Evolutionary conservation across 2,888 invertebrate genomes (phyloP).

Genomic region (Apotomis turbidana): DNA sequence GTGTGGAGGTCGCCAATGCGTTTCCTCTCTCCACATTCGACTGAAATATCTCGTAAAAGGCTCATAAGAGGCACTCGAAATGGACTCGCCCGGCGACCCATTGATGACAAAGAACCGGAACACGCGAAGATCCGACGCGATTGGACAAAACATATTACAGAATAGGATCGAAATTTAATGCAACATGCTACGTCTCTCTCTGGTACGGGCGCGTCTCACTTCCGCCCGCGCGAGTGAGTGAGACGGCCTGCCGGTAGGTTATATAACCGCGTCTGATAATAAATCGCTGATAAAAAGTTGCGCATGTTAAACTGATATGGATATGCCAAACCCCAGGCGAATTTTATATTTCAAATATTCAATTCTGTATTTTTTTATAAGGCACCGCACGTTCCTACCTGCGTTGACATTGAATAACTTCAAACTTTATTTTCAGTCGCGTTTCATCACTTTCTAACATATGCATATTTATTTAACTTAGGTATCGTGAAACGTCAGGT

Average conservation of each 20-base stretch:
- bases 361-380: background rate
- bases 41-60: conserved; percentile 67
- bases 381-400: background rate
- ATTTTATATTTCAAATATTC: background rate
- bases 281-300: conserved; percentile 80
- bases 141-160: conserved; percentile 82
- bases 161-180: conserved; percentile 82
- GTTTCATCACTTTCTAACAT: no score
- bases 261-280: conserved; percentile 79
- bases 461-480: no score
- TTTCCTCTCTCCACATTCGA: conserved; percentile 51
- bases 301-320: conserved; percentile 60
- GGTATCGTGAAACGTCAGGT: no score
- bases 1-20: conserved; percentile 44
- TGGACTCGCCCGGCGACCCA: conserved; percentile 87
- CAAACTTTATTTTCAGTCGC: no score
- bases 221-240: conserved; percentile 58
- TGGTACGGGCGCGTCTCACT: conserved; percentile 45
- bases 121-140: conserved; percentile 84
- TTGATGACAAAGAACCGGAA: conserved; percentile 89
- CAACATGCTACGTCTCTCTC: conserved; percentile 68
- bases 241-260: conserved; percentile 64
- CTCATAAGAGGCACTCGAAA: conserved; percentile 66
- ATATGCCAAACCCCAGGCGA: conserved; percentile 50
- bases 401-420: background rate